phyloP scores from a whole-genome alignment of 2,888 invertebrate species.

The Pardosa pseudoannulata region DNA sequence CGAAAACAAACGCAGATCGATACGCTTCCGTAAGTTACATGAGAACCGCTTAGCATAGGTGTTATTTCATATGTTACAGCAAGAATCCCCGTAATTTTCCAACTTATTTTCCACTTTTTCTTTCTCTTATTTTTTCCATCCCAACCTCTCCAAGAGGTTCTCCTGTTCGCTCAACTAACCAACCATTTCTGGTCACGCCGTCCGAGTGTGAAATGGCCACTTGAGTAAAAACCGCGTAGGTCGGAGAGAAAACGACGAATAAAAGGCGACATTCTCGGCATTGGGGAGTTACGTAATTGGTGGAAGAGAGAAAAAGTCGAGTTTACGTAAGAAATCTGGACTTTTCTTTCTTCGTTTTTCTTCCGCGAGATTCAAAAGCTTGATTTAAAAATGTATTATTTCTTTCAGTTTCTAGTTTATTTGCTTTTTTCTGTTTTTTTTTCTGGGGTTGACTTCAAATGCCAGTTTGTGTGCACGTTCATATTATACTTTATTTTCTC shows the following conservation, averaged over 20 bases:
- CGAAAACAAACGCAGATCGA: background rate
- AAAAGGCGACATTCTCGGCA: background rate
- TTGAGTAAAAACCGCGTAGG: constrained; percentile 27
- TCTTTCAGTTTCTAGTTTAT: no score
- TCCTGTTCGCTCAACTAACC: constrained; percentile 30
- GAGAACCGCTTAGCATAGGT: background rate
- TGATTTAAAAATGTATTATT: no score
- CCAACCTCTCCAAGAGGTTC: background rate
- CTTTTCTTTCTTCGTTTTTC: background rate
- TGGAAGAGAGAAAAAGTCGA: background rate
- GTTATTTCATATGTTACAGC: background rate
- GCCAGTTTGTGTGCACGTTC: no score
- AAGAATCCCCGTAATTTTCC: background rate
- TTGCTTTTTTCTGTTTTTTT: no score
- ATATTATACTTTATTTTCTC: no score
- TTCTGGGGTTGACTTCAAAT: no score
- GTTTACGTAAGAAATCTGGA: background rate
- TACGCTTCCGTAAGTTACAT: background rate
- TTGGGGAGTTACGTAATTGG: background rate
- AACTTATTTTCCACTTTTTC: constrained; percentile 17
- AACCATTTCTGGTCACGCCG: constrained; percentile 53
- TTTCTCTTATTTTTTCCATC: constrained; percentile 1
- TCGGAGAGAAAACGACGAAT: background rate
- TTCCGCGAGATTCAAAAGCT: no score
- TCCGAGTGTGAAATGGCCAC: constrained; percentile 61